Evolutionary conservation across 30 jellyfish, hydroid and myxozoan genomes (phyloP), one percentile per base, ranked within the genome.

Genomic region (Sanderia malayensis): DNA sequence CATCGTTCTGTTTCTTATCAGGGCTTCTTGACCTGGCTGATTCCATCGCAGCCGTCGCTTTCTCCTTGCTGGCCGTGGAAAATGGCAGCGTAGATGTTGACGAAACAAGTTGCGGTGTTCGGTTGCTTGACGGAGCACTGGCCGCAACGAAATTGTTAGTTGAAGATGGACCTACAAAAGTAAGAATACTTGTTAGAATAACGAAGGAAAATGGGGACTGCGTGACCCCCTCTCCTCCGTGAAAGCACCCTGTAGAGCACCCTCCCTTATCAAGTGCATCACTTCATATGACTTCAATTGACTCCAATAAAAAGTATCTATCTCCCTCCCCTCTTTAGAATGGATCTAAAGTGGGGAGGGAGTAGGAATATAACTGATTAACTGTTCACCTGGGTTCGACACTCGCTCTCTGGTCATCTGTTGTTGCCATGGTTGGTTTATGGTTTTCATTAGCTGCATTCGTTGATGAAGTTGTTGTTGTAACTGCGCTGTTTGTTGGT

Each of bases 391-490:
- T 21, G 46, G 11, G 25, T 19, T 20, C 30, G 83, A n/a, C 32
- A 8, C 18, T 61, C 30, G 79, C 46, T 61, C 60, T 28, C 32
- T 74, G 31, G 18, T 84, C 46, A 45, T 73, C 58, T 31, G n/a
- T n/a, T n/a, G n/a, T n/a, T n/a, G 64, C 67, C 53, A 61, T 70
- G 11, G 30, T 32, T 31, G 80, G 4, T 0, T 26, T 61, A 4
- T 4, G 25, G 46, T 26, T 47, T 58, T 53, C 29, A 25, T 58
- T 20, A 34, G 71, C 27, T 29, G 46, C 63, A 20, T 52, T 30
- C 24, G 33, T 37, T 78, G 82, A 31, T 45, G 82, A n/a, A 62
- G 89, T 46, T 65, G 46, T 30, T 26, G 61, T 27, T 29, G 59
- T 34, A 15, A 20, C 30, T 69, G 82, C 23, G 45, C 46, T 1